phyloP scores from a whole-genome alignment of 2,113 vertebrate genomes.

The Grammomys dolichurus region DNA sequence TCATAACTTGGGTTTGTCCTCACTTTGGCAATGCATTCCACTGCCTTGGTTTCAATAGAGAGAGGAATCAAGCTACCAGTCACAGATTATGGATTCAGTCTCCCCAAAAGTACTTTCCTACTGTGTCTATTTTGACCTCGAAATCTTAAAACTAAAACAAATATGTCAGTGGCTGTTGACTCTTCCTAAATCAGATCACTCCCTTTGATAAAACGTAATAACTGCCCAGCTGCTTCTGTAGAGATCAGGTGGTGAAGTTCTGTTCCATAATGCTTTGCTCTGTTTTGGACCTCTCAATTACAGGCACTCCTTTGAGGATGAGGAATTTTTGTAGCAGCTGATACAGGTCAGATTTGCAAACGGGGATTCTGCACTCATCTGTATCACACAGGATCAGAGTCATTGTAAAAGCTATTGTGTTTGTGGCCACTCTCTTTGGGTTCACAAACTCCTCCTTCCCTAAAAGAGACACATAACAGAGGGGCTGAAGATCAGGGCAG shows the following conservation, averaged over 20 bases:
- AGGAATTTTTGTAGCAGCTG: neutral
- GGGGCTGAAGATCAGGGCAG: constrained; percentile 78
- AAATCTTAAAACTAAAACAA: constrained; percentile 85
- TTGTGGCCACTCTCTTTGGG: neutral
- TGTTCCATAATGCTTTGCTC: neutral
- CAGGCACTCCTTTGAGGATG: neutral
- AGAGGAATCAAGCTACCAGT: constrained; percentile 93
- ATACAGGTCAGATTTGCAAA: neutral
- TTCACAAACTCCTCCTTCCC: constrained; percentile 72
- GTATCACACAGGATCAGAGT: neutral
- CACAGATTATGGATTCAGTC: constrained; percentile 93
- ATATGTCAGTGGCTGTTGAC: neutral
- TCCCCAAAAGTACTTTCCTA: constrained; percentile 93
- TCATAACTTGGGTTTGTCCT: constrained; percentile 94
- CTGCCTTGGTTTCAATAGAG: constrained; percentile 93
- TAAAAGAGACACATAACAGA: constrained; percentile 91
- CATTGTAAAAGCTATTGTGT: neutral
- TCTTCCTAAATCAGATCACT: neutral
- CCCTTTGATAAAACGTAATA: neutral
- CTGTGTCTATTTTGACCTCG: constrained; percentile 92
- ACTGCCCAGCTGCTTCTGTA: neutral
- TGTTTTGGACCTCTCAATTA: neutral
- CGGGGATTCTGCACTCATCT: neutral
- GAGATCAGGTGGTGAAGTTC: neutral
- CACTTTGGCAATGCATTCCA: constrained; percentile 93